phyloP scores from a whole-genome alignment of 1,140 invertebrate genomes.

The Orius insidiosus region DNA sequence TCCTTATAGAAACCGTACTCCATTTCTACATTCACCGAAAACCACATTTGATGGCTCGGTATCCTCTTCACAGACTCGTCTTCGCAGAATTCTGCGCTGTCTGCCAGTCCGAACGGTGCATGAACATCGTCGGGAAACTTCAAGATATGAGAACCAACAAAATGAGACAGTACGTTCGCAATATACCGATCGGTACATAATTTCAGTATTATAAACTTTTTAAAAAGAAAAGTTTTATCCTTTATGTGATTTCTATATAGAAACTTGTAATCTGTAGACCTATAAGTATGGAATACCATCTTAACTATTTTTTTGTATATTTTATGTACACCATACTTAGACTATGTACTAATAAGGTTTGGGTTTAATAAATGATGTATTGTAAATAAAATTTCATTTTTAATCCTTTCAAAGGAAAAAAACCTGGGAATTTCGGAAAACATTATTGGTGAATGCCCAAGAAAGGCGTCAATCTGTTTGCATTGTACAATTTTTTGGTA shows the following conservation, averaged over 20 bases:
- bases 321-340: too few species aligned
- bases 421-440: too few species aligned
- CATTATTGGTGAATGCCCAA: too few species aligned
- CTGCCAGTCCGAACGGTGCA: slow-evolving; percentile 31
- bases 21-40: slow-evolving; percentile 4
- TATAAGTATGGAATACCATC: slow-evolving; percentile 5
- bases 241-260: slow-evolving; percentile 3
- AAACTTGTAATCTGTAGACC: not conserved
- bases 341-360: too few species aligned
- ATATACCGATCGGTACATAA: slow-evolving; percentile 7
- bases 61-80: slow-evolving; percentile 23
- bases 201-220: not conserved
- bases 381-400: too few species aligned
- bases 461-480: too few species aligned
- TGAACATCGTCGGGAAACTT: slow-evolving; percentile 29
- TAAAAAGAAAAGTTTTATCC: not conserved
- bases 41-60: slow-evolving; percentile 19
- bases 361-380: too few species aligned
- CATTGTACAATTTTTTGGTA: too few species aligned
- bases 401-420: too few species aligned
- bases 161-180: slow-evolving; percentile 10
- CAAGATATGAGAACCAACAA: slow-evolving; percentile 26
- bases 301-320: not conserved
- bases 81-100: slow-evolving; percentile 35
- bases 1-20: slow-evolving; percentile 3